Base-by-base conservation (phyloP, 2,113 vertebrate species). In the Colistium nudipinnis region DNA sequence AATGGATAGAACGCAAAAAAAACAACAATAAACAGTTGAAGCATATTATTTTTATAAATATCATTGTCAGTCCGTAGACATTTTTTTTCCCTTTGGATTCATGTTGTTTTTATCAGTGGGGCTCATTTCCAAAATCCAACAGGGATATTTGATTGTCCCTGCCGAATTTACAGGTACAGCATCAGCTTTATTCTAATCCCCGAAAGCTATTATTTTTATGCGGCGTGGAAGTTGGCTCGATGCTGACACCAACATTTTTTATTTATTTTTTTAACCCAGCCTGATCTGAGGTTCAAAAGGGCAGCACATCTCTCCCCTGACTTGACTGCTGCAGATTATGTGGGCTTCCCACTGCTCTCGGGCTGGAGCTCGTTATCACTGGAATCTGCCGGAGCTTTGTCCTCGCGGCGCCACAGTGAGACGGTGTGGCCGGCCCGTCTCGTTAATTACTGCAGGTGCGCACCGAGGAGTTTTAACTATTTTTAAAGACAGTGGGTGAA, bases 321-420 rank as follows among this genome's bases (percentile, higher is more conserved):
- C 82, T 86, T 87, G 80, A 85, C 87, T 80, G 39, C 60, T 74
- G 83, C 67, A 87, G 83, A 90, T 91, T 88, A 87, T 84, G 83
- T 72, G 10, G 43, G 80, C 79, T 80, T 76, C 82, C 80, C 28
- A 35, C 28, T 3, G 38, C 68, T 76, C 71, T 70, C 31, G 69
- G 56, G 62, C 80, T 81, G 56, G 10, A 74, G 82, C 83, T 81
- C 59, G 76, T 88, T 89, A 89, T 82, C 77, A 62, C 16, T 53
- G 59, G 71, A 67, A 62, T 45, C 66, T 65, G 62, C 45, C 53
- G 72, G 76, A 64, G 74, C 64, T 80, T 43, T 36, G 35, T 78
- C 70, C 71, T 66, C 54, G 19, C 76, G 27, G 59, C 65, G 62
- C 66, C 70, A 27, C 67, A 72, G 72, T 44, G 38, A 68, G 83